Evolutionary conservation across 2,888 invertebrate species (phyloP).

Genomic region (Drosophila putrida): DNA sequence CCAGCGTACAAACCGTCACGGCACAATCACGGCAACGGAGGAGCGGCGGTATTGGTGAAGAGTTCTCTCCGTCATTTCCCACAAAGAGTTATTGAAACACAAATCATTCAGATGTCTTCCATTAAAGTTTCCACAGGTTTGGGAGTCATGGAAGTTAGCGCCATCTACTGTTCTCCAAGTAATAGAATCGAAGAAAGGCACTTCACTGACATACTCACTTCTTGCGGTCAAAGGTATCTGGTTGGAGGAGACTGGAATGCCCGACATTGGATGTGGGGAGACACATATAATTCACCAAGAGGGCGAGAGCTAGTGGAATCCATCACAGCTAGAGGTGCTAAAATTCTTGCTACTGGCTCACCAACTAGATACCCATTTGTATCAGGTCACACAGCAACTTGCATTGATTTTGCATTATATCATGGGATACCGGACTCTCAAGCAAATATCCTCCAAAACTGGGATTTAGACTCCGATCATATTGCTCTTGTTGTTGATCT

Average conservation of each 20-base stretch:
- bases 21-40: constrained; percentile 15
- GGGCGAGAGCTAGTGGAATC: neutral
- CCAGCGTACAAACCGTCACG: constrained; percentile 5
- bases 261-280: constrained; percentile 19
- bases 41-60: constrained; percentile 18
- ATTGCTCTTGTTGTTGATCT: neutral
- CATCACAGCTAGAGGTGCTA: neutral
- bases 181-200: constrained; percentile 16
- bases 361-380: constrained; percentile 10
- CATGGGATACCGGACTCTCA: neutral
- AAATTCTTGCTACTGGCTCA: neutral
- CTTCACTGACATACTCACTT: neutral
- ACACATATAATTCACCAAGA: constrained; percentile 20
- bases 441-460: neutral
- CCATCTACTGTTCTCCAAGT: constrained; percentile 19
- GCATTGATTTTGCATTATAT: constrained; percentile 2
- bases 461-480: constrained; percentile 15
- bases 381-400: neutral
- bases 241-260: constrained; percentile 18
- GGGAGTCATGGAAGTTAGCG: constrained; percentile 15
- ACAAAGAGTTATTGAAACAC: constrained; percentile 2
- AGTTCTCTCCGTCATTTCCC: constrained; percentile 18
- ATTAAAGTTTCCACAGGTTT: constrained; percentile 14
- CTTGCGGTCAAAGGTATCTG: constrained; percentile 12
- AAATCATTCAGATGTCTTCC: constrained; percentile 17